Evolutionary conservation across 2,888 invertebrate species (phyloP).

Genomic region (Heliconius hortense): DNA sequence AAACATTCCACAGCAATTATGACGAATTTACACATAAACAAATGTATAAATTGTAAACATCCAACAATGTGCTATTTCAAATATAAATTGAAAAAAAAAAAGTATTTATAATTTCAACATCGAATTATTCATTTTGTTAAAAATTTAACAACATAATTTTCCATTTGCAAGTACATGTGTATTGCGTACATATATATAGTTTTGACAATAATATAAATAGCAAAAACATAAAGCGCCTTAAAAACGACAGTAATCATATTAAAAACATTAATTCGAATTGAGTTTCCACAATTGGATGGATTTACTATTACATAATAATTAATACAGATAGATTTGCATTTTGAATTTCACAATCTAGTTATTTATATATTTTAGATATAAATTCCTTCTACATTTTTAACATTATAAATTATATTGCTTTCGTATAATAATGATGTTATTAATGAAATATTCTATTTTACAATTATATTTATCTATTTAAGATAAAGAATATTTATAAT

Average conservation of each 20-base stretch:
- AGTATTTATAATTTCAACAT: background rate
- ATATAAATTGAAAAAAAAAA: no score
- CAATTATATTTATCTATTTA: background rate
- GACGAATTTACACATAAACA: background rate
- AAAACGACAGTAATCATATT: background rate
- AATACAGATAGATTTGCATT: no score
- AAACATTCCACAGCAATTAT: background rate
- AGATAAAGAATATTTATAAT: no score
- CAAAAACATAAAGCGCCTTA: background rate
- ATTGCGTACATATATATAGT: background rate
- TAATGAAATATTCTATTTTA: background rate
- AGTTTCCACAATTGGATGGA: conserved; percentile 2
- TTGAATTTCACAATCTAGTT: no score
- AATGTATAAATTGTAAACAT: background rate
- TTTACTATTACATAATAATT: background rate
- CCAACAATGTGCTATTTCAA: background rate
- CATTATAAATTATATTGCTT: background rate
- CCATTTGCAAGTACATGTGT: background rate
- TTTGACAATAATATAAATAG: no score
- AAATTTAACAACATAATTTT: background rate
- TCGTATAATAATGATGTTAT: background rate
- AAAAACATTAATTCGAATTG: background rate
- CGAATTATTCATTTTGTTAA: background rate
- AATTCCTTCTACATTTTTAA: background rate
- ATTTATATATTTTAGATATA: background rate